Evolutionary conservation across 2,113 vertebrate species (phyloP).

Genomic region (Sula dactylatra): DNA sequence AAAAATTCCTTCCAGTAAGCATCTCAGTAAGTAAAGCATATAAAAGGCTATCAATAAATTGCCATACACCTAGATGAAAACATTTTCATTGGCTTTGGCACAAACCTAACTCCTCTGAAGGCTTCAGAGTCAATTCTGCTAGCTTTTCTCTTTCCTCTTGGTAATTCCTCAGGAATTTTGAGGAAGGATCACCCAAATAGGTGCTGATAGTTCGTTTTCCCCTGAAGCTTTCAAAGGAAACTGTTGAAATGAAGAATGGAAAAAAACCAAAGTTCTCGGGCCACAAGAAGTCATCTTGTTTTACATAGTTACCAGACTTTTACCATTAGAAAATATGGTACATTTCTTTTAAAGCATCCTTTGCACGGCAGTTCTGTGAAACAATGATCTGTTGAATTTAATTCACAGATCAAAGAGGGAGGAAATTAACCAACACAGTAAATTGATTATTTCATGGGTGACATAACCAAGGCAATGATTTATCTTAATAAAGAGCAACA

Average conservation of each 20-base stretch:
- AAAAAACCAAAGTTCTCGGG: background rate
- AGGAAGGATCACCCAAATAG: conserved; percentile 53
- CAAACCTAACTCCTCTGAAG: conserved; percentile 37
- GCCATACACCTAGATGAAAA: conserved; percentile 6
- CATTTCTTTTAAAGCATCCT: conserved; percentile 69
- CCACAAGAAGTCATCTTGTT: conserved; percentile 24
- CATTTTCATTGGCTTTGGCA: conserved; percentile 33
- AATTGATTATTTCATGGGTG: conserved; percentile 92
- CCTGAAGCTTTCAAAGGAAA: conserved; percentile 32
- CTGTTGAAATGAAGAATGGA: conserved; percentile 30
- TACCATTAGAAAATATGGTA: conserved; percentile 55
- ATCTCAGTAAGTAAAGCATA: background rate
- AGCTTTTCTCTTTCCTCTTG: conserved; percentile 37
- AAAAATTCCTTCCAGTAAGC: background rate
- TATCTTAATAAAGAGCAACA: conserved; percentile 85
- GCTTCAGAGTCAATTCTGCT: conserved; percentile 33
- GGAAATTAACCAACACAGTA: conserved; percentile 84
- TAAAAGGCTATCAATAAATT: conserved; percentile 16
- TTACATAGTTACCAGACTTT: conserved; percentile 49
- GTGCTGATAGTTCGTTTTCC: conserved; percentile 34
- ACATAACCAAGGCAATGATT: conserved; percentile 87
- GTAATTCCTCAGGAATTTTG: conserved; percentile 53
- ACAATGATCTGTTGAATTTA: conserved; percentile 83
- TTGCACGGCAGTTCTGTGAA: conserved; percentile 71
- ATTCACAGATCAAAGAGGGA: conserved; percentile 84